Percentiles rank a stretch among this genome's conserved stretches.
These are phyloP conservation scores for Drosophila macrothrix DNA, from an alignment of 2,888 invertebrate species.

Conservation along the genomic window DNA sequence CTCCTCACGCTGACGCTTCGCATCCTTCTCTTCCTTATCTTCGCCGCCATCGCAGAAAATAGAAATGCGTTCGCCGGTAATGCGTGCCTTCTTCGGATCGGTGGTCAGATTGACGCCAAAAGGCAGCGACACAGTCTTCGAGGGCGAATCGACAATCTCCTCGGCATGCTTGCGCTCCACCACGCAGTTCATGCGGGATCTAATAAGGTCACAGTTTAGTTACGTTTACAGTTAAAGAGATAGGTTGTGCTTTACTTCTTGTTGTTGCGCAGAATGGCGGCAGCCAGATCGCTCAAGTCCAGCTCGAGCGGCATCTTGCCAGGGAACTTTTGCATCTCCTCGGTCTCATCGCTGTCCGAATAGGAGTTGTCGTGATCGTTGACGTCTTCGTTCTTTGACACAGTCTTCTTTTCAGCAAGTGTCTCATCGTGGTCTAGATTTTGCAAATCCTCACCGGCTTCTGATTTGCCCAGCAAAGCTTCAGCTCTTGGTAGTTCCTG, in stretches of 20 bases:
- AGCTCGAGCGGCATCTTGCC: conserved; percentile 92
- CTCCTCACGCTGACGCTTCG: conserved; percentile 76
- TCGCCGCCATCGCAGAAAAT: conserved; percentile 94
- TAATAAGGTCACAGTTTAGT: conserved; percentile 56
- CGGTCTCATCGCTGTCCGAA: conserved; percentile 87
- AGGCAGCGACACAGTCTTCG: conserved; percentile 88
- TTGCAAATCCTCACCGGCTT: conserved; percentile 80
- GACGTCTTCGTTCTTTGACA: conserved; percentile 67
- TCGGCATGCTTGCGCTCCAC: conserved; percentile 94
- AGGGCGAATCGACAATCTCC: conserved; percentile 92
- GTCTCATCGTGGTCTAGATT: conserved; percentile 81
- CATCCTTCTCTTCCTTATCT: conserved; percentile 75
- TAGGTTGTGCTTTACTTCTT: conserved; percentile 86
- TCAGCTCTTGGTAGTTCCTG: conserved; percentile 85
- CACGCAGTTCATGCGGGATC: conserved; percentile 95
- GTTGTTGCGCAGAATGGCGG: conserved; percentile 89
- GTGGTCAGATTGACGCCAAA: conserved; percentile 90
- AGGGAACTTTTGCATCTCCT: conserved; percentile 87
- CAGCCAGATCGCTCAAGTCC: conserved; percentile 93
- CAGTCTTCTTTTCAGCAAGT: conserved; percentile 64
- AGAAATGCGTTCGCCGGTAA: conserved; percentile 94
- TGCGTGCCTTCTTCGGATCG: conserved; percentile 89
- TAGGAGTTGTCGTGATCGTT: conserved; percentile 84
- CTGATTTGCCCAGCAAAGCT: conserved; percentile 85
- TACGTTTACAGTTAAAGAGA: neutral